Percentiles rank a stretch among this genome's conserved stretches.
Conservation (phyloP, 2,113 vertebrate species). For the Manacus vitellinus region DNA sequence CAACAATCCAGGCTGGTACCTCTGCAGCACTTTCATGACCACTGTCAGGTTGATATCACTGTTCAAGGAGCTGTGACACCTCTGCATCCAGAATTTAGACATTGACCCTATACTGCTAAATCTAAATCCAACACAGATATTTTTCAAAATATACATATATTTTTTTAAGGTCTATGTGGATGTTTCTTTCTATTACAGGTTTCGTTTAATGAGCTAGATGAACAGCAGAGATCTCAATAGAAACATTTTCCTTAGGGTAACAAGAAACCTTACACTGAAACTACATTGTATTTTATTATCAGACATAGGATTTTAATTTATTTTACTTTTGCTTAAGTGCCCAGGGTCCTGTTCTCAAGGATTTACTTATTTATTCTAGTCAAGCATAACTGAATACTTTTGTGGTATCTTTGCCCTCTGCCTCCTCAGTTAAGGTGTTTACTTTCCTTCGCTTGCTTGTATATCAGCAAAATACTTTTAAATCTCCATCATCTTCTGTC, state of each 20-base stretch:
- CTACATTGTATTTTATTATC: slow-evolving; percentile 16
- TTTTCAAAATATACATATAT: neutral
- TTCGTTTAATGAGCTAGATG: slow-evolving; percentile 12
- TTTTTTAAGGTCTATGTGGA: neutral
- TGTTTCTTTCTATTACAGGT: neutral
- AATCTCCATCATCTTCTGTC: slow-evolving; percentile 8
- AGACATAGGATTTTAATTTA: slow-evolving; percentile 13
- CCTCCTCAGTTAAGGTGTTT: slow-evolving; percentile 17
- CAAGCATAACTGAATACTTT: slow-evolving; percentile 40
- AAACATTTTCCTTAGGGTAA: neutral
- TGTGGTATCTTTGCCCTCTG: neutral
- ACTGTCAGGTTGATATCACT: accelerated
- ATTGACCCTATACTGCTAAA: neutral
- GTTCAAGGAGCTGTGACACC: neutral
- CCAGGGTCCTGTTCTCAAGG: neutral
- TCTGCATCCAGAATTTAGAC: neutral
- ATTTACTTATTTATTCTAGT: slow-evolving; percentile 31
- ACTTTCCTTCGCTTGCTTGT: slow-evolving; percentile 15
- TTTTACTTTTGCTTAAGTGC: slow-evolving; percentile 32
- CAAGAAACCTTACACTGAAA: neutral
- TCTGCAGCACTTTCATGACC: neutral
- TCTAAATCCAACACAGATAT: neutral
- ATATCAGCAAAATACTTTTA: neutral
- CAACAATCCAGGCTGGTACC: neutral
- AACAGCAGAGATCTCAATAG: neutral